A percentile compares a stretch with the other conserved stretches of the same genome.
Conservation (phyloP, 1,140 invertebrate species). For the Temnothorax nylanderi region DNA sequence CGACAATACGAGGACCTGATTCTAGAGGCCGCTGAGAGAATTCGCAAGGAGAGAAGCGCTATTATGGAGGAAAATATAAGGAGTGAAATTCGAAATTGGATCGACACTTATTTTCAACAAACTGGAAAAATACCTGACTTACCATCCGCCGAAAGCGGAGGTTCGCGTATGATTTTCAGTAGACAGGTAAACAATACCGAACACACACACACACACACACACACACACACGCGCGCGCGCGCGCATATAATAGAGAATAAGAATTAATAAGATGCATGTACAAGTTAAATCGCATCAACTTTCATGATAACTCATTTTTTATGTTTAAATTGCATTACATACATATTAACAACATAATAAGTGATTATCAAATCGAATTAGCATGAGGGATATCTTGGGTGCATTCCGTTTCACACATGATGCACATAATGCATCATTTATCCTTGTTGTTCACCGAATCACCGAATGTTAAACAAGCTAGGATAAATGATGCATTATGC, state of each 20-base stretch:
- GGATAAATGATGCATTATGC: too few species aligned
- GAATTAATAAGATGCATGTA: neutral
- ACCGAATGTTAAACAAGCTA: too few species aligned
- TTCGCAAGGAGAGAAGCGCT: constrained; percentile 88
- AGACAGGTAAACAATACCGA: constrained; percentile 86
- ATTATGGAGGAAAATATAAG: constrained; percentile 93
- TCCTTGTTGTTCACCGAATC: too few species aligned
- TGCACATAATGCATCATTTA: too few species aligned
- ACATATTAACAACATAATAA: neutral
- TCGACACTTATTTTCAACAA: constrained; percentile 91
- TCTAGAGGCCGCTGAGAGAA: constrained; percentile 86
- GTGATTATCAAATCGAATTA: neutral
- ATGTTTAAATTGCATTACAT: neutral
- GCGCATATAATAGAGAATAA: neutral
- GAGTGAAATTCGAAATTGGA: constrained; percentile 94
- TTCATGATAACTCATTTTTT: neutral
- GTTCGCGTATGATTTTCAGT: constrained; percentile 93
- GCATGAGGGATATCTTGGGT: neutral
- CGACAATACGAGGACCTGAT: constrained; percentile 88
- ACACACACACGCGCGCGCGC: too few species aligned
- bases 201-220: neutral
- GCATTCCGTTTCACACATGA: too few species aligned
- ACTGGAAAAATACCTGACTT: constrained; percentile 96
- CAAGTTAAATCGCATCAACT: neutral
- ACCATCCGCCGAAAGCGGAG: constrained; percentile 95